Conservation (phyloP, 2,797 vertebrate species). For the Delichon dasypus region DNA sequence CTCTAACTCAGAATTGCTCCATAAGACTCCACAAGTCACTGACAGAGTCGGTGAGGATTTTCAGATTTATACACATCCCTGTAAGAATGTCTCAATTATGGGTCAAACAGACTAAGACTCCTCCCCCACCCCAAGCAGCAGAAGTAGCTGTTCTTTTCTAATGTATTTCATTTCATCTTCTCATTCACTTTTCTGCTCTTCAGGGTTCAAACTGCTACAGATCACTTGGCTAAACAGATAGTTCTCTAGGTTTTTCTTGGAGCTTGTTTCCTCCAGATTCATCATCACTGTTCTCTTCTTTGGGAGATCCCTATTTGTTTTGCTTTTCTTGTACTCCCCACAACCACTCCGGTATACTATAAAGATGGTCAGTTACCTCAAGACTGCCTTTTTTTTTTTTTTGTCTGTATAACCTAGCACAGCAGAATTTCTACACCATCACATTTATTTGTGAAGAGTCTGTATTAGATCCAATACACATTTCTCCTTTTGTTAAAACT, state of each 20-base stretch:
- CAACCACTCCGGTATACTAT: neutral
- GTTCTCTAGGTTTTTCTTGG: neutral
- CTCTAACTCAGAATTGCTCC: neutral
- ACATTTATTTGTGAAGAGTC: neutral
- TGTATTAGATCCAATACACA: neutral
- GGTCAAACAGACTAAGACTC: neutral
- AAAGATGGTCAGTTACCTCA: neutral
- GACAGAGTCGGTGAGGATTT: neutral
- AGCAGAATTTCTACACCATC: neutral
- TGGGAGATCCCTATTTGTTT: neutral
- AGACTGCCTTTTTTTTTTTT: neutral
- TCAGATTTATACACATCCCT: neutral
- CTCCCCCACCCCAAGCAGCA: neutral
- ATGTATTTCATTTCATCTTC: neutral
- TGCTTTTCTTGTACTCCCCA: neutral
- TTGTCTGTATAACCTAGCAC: neutral
- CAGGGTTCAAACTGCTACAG: neutral
- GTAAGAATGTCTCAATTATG: neutral
- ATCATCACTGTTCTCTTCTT: neutral
- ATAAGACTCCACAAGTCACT: neutral
- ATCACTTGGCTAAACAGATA: neutral
- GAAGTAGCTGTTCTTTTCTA: neutral
- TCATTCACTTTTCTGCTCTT: neutral
- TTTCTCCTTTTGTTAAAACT: neutral
- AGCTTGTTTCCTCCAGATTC: neutral